A percentile compares a stretch with the other conserved stretches of the same genome.
These are phyloP conservation scores for Loripinus fragilis DNA, from an alignment of 2,888 invertebrate genomes.

Conservation along the genomic window DNA sequence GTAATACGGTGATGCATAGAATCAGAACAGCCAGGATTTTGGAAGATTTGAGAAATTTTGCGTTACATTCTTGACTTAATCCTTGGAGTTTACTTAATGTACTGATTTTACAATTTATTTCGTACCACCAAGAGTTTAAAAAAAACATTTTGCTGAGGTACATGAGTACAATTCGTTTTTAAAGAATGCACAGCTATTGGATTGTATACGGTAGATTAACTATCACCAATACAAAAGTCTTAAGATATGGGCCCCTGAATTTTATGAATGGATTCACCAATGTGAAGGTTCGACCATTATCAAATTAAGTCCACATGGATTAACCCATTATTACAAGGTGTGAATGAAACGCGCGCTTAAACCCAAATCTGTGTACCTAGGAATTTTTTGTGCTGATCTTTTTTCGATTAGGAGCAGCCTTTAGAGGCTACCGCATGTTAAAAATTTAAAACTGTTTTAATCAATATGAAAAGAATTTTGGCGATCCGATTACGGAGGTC, in stretches of 20 bases:
- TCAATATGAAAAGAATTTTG: background rate
- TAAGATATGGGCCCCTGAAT: background rate
- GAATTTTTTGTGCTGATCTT: background rate
- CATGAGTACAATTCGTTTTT: too few species aligned
- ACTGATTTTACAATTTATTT: too few species aligned
- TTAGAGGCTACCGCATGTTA: background rate
- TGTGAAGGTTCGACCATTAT: background rate
- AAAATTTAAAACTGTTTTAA: background rate
- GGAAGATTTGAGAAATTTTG: too few species aligned
- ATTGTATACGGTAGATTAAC: too few species aligned
- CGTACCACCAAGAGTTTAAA: too few species aligned
- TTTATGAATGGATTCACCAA: background rate
- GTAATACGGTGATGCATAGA: too few species aligned
- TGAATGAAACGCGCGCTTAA: conserved; percentile 1
- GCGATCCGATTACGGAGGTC: background rate
- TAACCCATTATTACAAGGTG: conserved; percentile 2
- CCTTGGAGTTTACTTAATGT: too few species aligned
- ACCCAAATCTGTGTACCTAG: background rate
- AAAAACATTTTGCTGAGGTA: too few species aligned
- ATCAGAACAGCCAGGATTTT: too few species aligned
- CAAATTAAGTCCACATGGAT: conserved; percentile 2
- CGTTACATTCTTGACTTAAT: too few species aligned
- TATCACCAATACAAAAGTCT: too few species aligned
- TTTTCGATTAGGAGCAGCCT: background rate
- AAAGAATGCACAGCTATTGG: too few species aligned